Percentiles rank a stretch among this genome's conserved stretches.
Conservation (phyloP, 2,113 vertebrate genomes). For the Nycticebus coucang region DNA sequence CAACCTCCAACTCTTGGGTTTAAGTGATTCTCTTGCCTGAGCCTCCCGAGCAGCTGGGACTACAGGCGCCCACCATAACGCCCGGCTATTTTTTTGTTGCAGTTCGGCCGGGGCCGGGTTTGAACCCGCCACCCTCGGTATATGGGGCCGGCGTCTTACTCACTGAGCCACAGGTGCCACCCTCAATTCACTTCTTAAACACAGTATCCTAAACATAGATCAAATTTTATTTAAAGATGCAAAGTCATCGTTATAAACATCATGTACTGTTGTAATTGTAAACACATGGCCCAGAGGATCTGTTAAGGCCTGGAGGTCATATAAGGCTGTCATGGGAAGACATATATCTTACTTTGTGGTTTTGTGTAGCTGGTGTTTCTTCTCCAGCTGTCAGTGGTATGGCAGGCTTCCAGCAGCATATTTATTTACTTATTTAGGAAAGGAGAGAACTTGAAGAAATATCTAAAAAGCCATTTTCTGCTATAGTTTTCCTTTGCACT, state of each 20-base stretch:
- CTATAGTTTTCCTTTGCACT: slow-evolving; percentile 93
- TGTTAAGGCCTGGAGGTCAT: background rate
- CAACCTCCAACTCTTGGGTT: too few species aligned
- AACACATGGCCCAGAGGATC: background rate
- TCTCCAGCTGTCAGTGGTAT: background rate
- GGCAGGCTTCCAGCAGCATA: background rate
- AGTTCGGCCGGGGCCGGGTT: too few species aligned
- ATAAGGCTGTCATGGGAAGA: background rate
- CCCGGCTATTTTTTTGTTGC: too few species aligned
- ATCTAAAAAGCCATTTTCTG: slow-evolving; percentile 72
- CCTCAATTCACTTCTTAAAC: slow-evolving; percentile 5
- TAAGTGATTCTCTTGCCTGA: too few species aligned
- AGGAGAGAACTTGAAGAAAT: background rate
- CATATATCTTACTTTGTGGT: background rate
- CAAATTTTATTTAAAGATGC: slow-evolving; percentile 18
- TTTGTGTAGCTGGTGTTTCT: background rate
- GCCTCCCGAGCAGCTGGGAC: too few species aligned
- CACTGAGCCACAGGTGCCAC: too few species aligned
- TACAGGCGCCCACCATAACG: too few species aligned
- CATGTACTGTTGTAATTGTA: background rate
- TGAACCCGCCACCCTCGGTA: too few species aligned
- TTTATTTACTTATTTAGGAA: slow-evolving; percentile 45
- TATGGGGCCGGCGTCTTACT: too few species aligned
- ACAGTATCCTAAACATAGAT: slow-evolving; percentile 5
- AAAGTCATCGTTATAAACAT: background rate